Conservation (phyloP, 2,797 vertebrate species). For the Oreonectes daqikongensis region DNA sequence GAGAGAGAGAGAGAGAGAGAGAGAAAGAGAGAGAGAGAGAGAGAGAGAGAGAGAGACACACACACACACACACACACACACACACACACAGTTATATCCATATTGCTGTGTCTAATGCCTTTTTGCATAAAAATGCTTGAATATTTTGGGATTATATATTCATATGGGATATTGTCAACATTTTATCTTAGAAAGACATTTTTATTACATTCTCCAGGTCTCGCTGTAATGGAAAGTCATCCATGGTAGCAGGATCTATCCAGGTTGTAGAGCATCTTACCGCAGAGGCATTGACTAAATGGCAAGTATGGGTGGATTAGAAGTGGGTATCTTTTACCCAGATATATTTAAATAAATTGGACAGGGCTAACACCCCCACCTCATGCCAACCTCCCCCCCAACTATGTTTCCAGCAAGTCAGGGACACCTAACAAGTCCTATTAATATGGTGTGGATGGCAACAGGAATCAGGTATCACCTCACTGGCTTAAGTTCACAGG, state of each 20-base stretch:
- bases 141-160: no score
- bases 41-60: no score
- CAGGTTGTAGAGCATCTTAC: background rate
- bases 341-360: slow-evolving; percentile 60
- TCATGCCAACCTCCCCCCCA: slow-evolving; percentile 32
- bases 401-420: slow-evolving; percentile 57
- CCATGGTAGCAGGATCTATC: background rate
- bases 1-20: no score
- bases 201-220: background rate
- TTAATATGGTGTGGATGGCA: slow-evolving; percentile 63
- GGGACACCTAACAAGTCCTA: slow-evolving; percentile 59
- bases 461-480: slow-evolving; percentile 57
- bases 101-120: no score
- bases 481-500: slow-evolving; percentile 51
- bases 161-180: no score
- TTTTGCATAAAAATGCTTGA: no score
- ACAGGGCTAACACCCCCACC: slow-evolving; percentile 1
- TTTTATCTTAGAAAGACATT: background rate
- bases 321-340: slow-evolving; percentile 46
- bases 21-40: no score
- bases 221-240: background rate
- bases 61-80: no score
- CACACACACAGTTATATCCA: no score
- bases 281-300: slow-evolving; percentile 1
- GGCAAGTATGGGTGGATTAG: slow-evolving; percentile 28